Evolutionary conservation across 1,140 invertebrate genomes (phyloP).

Genomic region (Macrosteles quadrilineatus): DNA sequence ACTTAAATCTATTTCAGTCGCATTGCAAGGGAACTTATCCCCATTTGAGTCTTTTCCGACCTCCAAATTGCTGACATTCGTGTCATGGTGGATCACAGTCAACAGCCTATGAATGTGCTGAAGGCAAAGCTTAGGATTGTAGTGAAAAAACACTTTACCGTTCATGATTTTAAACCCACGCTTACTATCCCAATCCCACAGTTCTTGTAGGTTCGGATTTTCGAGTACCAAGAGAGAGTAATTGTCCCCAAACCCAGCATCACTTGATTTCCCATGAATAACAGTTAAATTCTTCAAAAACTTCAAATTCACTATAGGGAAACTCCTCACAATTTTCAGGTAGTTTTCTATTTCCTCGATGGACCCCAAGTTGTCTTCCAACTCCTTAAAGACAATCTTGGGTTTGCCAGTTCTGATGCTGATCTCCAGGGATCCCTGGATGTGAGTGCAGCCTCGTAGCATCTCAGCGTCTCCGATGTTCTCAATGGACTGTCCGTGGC

Average conservation of each 20-base stretch:
- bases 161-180: constrained; percentile 55
- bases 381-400: constrained; percentile 57
- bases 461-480: constrained; percentile 70
- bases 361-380: constrained; percentile 71
- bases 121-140: constrained; percentile 89
- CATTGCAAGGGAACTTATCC: constrained; percentile 84
- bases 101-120: constrained; percentile 65
- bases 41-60: constrained; percentile 85
- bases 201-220: constrained; percentile 88
- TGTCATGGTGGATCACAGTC: neutral
- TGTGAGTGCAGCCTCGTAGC: constrained; percentile 82
- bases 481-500: constrained; percentile 66
- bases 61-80: constrained; percentile 53
- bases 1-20: constrained; percentile 33
- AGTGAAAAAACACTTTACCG: constrained; percentile 85
- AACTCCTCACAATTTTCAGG: constrained; percentile 78
- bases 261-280: constrained; percentile 61
- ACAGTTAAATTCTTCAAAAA: constrained; percentile 79
- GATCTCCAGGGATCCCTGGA: constrained; percentile 78
- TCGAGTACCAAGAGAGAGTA: constrained; percentile 77
- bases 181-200: constrained; percentile 70
- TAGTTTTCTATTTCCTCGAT: constrained; percentile 78
- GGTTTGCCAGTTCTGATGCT: constrained; percentile 61
- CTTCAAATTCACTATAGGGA: constrained; percentile 76
- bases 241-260: constrained; percentile 46